phyloP scores from a whole-genome alignment of 53 echinoderm and acorn worm genomes.

The Holothuria scabra region DNA sequence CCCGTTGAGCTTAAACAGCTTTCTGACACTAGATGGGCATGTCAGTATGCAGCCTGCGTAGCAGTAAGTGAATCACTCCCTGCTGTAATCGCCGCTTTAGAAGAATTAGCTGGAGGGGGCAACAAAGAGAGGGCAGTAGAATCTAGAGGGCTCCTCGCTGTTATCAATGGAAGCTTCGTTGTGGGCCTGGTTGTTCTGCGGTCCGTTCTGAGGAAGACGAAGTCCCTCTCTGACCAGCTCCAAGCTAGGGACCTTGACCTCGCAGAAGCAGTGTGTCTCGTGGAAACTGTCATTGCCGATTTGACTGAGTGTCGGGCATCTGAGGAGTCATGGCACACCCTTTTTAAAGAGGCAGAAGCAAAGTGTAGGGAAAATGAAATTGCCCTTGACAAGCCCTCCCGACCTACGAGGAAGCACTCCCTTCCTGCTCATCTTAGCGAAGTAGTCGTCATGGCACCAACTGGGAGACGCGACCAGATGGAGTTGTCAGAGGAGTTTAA shows the following conservation, averaged over 20 bases:
- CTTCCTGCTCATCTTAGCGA: constrained; percentile 30
- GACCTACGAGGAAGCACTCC: constrained; percentile 12
- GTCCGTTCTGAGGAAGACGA: constrained; percentile 23
- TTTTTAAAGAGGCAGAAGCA: constrained; percentile 11
- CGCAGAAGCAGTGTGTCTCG: constrained; percentile 39
- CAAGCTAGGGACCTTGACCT: constrained; percentile 46
- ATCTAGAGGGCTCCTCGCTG: constrained; percentile 46
- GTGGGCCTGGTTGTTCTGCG: constrained; percentile 38
- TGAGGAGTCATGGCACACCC: background rate
- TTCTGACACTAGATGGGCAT: constrained; percentile 64
- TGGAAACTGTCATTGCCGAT: constrained; percentile 44
- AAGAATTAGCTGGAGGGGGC: constrained; percentile 27
- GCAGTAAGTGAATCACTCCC: constrained; percentile 38
- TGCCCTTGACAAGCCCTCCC: constrained; percentile 15
- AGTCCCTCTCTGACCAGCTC: constrained; percentile 41
- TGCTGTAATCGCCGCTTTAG: constrained; percentile 23
- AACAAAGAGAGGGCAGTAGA: constrained; percentile 56
- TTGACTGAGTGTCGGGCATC: background rate
- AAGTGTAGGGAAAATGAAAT: constrained; percentile 12
- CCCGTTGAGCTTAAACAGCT: constrained; percentile 37
- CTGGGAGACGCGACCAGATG: constrained; percentile 27
- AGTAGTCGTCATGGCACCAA: constrained; percentile 23
- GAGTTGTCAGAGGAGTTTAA: background rate
- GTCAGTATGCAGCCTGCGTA: constrained; percentile 34
- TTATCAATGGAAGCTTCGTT: constrained; percentile 38